Percentiles rank a stretch among this genome's conserved stretches.
Conservation (phyloP, 2,888 invertebrate genomes). For the Biston stratarius region DNA sequence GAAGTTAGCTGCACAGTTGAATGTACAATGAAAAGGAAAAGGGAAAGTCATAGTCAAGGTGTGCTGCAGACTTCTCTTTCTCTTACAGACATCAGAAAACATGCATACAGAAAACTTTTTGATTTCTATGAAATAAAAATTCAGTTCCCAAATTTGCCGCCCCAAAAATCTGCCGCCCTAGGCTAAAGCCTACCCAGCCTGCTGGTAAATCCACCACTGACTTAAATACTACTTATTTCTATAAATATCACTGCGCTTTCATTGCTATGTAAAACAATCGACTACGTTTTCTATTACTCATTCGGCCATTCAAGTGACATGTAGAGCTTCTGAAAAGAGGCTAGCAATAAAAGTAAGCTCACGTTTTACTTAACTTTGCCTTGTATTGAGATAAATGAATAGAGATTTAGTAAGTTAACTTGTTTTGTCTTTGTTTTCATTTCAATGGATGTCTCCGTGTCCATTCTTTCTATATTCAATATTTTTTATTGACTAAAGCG, state of each 20-base stretch:
- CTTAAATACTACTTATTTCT: no score
- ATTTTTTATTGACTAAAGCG: background rate
- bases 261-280: constrained; percentile 9
- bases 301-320: constrained; percentile 26
- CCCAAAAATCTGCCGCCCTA: no score
- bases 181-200: no score
- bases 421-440: constrained; percentile 4
- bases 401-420: constrained; percentile 3
- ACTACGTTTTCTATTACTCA: constrained; percentile 14
- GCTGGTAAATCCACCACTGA: no score
- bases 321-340: constrained; percentile 4
- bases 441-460: background rate
- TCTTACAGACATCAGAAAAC: no score
- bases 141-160: no score
- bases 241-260: background rate
- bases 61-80: no score
- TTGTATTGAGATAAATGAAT: constrained; percentile 23
- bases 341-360: constrained; percentile 13
- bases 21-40: no score
- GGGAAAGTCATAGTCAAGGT: no score
- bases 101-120: no score
- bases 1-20: no score
- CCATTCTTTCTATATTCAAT: background rate
- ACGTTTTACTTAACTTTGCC: constrained; percentile 27
- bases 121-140: no score